A percentile compares a stretch with the other conserved stretches of the same genome.
Conservation (phyloP, 2,797 vertebrate species). For the Onychomys leucogaster region DNA sequence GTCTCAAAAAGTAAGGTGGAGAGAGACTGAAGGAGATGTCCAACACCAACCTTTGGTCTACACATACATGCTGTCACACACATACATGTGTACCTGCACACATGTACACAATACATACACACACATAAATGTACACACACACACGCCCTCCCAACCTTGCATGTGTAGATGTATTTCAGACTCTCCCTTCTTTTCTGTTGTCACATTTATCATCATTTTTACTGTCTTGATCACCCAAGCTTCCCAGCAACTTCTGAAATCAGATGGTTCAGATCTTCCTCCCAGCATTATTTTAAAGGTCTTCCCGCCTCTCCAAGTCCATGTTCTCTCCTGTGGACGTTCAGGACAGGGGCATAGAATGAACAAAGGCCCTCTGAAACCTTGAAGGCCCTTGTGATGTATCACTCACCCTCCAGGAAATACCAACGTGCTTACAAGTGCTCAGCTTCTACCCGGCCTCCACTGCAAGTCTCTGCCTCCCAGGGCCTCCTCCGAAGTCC, state of each 20-base stretch:
- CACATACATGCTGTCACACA: too few species aligned
- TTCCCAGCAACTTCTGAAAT: constrained; percentile 20
- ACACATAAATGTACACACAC: not conserved
- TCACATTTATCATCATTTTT: not conserved
- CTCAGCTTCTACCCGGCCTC: not conserved
- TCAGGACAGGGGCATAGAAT: not conserved
- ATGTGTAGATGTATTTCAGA: too few species aligned
- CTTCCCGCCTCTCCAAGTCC: not conserved
- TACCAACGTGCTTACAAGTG: not conserved
- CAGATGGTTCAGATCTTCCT: not conserved
- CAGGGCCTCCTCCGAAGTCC: not conserved
- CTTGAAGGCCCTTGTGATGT: not conserved
- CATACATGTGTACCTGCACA: not conserved
- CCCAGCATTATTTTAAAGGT: not conserved
- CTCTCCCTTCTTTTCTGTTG: not conserved
- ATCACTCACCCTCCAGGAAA: not conserved
- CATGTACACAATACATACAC: too few species aligned
- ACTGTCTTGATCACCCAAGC: not conserved
- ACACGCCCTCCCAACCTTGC: not conserved
- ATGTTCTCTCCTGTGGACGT: not conserved
- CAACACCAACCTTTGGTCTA: not conserved
- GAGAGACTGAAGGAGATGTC: not conserved
- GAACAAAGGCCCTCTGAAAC: not conserved
- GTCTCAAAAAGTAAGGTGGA: not conserved
- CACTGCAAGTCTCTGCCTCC: not conserved